A percentile compares a stretch with the other conserved stretches of the same genome.
These are phyloP conservation scores for Chloroceryle aenea DNA, from an alignment of 2,113 vertebrate species.

Conservation along the genomic window DNA sequence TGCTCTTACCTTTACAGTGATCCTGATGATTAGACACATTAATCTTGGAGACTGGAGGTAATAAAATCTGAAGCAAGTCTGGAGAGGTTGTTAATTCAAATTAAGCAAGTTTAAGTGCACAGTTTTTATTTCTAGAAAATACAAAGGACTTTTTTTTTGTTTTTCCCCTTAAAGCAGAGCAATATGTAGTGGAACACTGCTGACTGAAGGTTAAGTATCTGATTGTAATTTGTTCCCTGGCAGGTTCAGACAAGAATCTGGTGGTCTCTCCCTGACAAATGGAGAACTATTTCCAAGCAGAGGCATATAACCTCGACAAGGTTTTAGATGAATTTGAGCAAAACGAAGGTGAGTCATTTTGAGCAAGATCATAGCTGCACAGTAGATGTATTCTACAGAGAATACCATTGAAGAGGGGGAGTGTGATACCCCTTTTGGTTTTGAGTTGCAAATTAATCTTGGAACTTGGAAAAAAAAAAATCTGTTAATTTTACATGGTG, in stretches of 20 bases:
- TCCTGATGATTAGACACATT: background rate
- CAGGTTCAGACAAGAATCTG: constrained; percentile 85
- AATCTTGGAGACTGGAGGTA: background rate
- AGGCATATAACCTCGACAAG: constrained; percentile 99
- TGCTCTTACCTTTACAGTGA: background rate
- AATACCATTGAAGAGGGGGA: background rate
- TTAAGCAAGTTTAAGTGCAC: background rate
- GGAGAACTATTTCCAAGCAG: constrained; percentile 99
- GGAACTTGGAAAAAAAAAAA: background rate
- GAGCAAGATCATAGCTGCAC: background rate
- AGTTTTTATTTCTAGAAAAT: background rate
- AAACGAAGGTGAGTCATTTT: constrained; percentile 91
- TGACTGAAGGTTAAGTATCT: background rate
- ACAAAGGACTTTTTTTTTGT: background rate
- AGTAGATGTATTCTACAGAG: background rate
- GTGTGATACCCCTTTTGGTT: background rate
- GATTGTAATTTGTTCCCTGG: constrained; percentile 45
- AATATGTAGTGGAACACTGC: background rate
- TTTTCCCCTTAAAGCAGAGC: background rate
- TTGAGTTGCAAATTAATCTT: background rate
- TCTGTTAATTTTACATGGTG: background rate
- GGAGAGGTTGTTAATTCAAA: background rate
- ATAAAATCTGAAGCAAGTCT: background rate
- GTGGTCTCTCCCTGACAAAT: constrained; percentile 91
- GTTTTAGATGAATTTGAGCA: constrained; percentile 99